Evolutionary conservation across 2,888 invertebrate genomes (phyloP), one percentile per base, ranked within the genome.

Genomic region (Hydrotaea cyrtoneurina): DNA sequence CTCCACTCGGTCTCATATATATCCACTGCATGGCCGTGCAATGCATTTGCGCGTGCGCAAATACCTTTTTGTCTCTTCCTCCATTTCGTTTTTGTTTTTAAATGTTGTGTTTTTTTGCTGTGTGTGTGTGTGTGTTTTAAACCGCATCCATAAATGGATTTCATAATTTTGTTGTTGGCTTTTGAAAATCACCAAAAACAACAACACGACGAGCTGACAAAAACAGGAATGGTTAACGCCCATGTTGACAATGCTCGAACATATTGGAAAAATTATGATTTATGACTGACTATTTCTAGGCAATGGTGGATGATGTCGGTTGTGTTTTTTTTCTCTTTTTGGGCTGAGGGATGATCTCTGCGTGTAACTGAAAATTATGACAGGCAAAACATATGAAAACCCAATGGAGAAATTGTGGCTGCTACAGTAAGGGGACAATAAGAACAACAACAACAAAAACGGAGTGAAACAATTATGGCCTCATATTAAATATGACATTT

Each of bases 11-110:
- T 31, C 31, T 31, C 31, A 31, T n/a, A 13, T 19, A 57, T 76
- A 62, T 39, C 53, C 43, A 39, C 23, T 21, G 57, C 55, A 31
- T 62, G 23, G 36, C 80, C 17, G 50, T 23, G 86, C 87, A 21
- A 55, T 71, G 88, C 88, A 87, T 86, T 87, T 90, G 89, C 90
- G 90, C 91, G 88, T 90, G 90, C 89, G 89, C 90, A 90, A 90
- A 90, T 89, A 88, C 87, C 88, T 88, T 88, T 57, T 43, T 39
- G 15, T 17, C 39, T 11, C 36, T 23, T 59, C 59, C 13, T 59
- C 39, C 36, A 43, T 46, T 43, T 66, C 15, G 50, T 83, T 87
- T 80, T 74, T 82, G 23, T 81, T 80, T 81, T 10, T 85, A 26
- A 23, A 72, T 26, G 69, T 86, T 80, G 43, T 39, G 21, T 55